phyloP scores from a whole-genome alignment of 2,888 invertebrate genomes.

The Lamproptera curius region DNA sequence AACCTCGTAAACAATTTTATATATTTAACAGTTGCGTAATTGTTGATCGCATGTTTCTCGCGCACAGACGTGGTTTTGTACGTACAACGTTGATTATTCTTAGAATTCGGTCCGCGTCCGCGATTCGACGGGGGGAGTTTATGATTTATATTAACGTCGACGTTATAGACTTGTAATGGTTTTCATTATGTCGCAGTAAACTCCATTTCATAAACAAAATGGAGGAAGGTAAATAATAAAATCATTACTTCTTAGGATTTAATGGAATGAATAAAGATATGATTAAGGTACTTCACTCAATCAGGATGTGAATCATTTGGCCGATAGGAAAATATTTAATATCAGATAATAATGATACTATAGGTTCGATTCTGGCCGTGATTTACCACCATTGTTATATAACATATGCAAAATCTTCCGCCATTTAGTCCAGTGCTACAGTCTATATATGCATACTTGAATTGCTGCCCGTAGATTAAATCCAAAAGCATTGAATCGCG shows the following conservation, averaged over 20 bases:
- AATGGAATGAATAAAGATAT: neutral
- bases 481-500: no score
- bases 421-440: no score
- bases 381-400: no score
- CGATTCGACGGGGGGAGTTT: neutral
- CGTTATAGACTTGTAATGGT: neutral
- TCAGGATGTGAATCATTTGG: neutral
- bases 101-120: conserved; percentile 3
- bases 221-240: no score
- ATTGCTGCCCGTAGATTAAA: no score
- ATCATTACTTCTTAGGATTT: no score
- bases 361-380: no score
- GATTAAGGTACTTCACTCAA: neutral
- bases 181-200: neutral
- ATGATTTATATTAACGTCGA: neutral
- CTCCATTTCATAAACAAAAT: neutral
- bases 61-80: conserved; percentile 3
- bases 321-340: neutral
- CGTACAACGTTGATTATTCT: conserved; percentile 7
- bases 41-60: conserved; percentile 9
- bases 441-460: no score
- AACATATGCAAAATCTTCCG: no score
- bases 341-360: no score
- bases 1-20: conserved; percentile 11
- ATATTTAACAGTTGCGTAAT: conserved; percentile 16